A percentile compares a stretch with the other conserved stretches of the same genome.
phyloP scores from a whole-genome alignment of 2,113 vertebrate species.

The Zingel zingel region DNA sequence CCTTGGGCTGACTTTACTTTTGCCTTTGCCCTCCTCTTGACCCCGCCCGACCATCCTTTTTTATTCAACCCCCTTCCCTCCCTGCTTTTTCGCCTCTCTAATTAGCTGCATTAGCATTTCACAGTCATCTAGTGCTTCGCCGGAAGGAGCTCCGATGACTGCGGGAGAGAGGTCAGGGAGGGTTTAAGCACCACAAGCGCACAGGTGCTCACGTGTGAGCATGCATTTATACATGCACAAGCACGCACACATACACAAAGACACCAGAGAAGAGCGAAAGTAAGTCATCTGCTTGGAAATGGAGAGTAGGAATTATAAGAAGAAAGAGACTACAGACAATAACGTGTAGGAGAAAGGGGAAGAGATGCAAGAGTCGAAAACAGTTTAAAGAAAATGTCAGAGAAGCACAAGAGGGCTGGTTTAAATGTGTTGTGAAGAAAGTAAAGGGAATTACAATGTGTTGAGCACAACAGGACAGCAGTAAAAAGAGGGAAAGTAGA shows the following conservation, averaged over 20 bases:
- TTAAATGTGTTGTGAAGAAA: slow-evolving; percentile 10
- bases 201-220: slow-evolving; percentile 48
- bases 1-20: slow-evolving; percentile 68
- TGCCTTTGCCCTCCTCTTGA: slow-evolving; percentile 73
- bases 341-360: neutral
- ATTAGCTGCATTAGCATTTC: slow-evolving; percentile 82
- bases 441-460: slow-evolving; percentile 13
- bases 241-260: slow-evolving; percentile 7
- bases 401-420: neutral
- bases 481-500: neutral
- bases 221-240: slow-evolving; percentile 17
- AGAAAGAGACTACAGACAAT: neutral
- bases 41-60: slow-evolving; percentile 56
- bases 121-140: slow-evolving; percentile 73
- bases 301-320: slow-evolving; percentile 11
- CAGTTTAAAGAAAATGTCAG: neutral
- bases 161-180: slow-evolving; percentile 66
- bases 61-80: slow-evolving; percentile 50
- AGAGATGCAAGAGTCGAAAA: neutral
- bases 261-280: slow-evolving; percentile 25
- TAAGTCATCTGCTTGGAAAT: slow-evolving; percentile 36
- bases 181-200: slow-evolving; percentile 57
- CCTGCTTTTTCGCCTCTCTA: slow-evolving; percentile 67
- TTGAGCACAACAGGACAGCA: slow-evolving; percentile 19
- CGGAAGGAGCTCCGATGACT: slow-evolving; percentile 72